Evolutionary conservation across 2,797 vertebrate species (phyloP).

Genomic region (Muscicapa comitata): DNA sequence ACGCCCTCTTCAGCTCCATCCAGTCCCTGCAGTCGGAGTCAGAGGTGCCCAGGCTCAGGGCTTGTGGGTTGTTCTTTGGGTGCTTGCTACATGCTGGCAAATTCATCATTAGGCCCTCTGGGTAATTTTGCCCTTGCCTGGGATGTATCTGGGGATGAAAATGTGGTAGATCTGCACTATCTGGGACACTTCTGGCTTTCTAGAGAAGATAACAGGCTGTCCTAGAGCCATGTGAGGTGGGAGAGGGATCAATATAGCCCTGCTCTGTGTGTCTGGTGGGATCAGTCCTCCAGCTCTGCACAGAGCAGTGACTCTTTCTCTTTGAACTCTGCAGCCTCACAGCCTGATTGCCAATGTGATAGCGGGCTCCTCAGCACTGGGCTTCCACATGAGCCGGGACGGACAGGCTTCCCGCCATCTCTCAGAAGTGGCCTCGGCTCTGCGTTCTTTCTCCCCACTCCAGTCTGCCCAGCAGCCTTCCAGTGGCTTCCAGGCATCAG

Average conservation of each 20-base stretch:
- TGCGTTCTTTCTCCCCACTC: conserved; percentile 90
- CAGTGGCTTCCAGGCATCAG: background rate
- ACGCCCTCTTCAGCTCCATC: conserved; percentile 83
- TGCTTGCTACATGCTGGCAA: background rate
- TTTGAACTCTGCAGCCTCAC: conserved; percentile 81
- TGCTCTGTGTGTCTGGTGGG: background rate
- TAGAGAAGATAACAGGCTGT: background rate
- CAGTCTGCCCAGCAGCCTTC: conserved; percentile 81
- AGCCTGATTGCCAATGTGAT: conserved; percentile 93
- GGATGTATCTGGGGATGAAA: background rate
- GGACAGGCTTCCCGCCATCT: conserved; percentile 81
- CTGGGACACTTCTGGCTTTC: background rate
- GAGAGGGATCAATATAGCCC: background rate
- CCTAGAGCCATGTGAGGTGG: background rate
- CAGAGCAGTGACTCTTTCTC: background rate
- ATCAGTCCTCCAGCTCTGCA: background rate
- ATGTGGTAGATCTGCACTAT: background rate
- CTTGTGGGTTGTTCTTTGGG: background rate
- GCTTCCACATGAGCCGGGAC: conserved; percentile 83
- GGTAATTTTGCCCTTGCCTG: background rate
- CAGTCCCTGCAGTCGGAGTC: conserved; percentile 87
- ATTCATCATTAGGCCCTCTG: background rate
- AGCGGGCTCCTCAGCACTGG: conserved; percentile 83
- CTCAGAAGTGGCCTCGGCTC: conserved; percentile 85
- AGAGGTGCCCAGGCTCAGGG: conserved; percentile 75